Evolutionary conservation across 2,113 vertebrate species (phyloP), one percentile per base, ranked within the genome.

Genomic region (Atherinomorus stipes): DNA sequence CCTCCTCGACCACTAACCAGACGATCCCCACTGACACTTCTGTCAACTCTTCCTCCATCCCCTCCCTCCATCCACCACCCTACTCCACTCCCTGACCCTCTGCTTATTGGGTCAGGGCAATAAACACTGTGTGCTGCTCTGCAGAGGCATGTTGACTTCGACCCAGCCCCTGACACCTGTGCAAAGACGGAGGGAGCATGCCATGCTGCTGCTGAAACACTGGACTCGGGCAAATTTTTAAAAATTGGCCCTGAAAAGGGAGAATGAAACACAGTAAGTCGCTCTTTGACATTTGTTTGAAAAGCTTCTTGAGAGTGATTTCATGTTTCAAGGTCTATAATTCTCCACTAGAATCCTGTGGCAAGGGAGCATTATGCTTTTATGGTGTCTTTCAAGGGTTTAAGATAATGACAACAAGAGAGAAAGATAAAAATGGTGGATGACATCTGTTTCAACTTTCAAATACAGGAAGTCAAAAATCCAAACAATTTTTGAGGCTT

Each of bases 81-180:
- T 57, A 53, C 79, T 60, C 74, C 73, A 28, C 69, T 71, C n/a
- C 11, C 26, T 89, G 89, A 88, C 89, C 89, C 75, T 84, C 71
- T 62, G 71, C 75, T 83, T 61, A 85, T 80, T 74, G 67, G 87
- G 73, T 84, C 83, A 87, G 68, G 59, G 71, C 65, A 83, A 84
- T 91, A 91, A 91, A 92, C 79, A 77, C 76, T 68, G 72, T 51
- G 73, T 56, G 56, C 67, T 69, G 54, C 76, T 83, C 76, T 83
- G 60, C 61, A 59, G 65, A 87, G 82, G 56, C 68, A 21, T 28
- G 59, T 68, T 85, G 85, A 86, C 86, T 80, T 65, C 76, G 65
- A 78, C 74, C 83, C 74, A 86, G 59, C 76, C 71, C 64, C 73
- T 11, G 5, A 88, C 89, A 91, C 83, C 91, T 91, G 88, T 85